Evolutionary conservation across 2,113 vertebrate genomes (phyloP).

Genomic region (Pterocles orientalis): DNA sequence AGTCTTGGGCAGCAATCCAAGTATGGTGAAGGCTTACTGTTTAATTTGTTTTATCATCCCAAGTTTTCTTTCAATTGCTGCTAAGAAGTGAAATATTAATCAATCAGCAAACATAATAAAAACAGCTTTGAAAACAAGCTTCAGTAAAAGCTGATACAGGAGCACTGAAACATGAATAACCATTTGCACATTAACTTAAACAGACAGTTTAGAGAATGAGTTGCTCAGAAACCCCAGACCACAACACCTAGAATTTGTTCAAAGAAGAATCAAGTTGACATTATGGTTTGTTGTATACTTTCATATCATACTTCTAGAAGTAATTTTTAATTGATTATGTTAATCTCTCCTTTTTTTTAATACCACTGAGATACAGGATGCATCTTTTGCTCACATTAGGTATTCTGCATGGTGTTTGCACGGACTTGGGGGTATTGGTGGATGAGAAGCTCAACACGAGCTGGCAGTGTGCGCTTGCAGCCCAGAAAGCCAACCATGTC

Average conservation of each 20-base stretch:
- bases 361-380: background rate
- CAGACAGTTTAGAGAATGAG: background rate
- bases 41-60: slow-evolving; percentile 26
- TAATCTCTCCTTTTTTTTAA: background rate
- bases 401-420: background rate
- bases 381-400: background rate
- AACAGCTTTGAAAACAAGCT: slow-evolving; percentile 27
- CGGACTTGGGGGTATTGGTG: no score
- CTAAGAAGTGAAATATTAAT: slow-evolving; percentile 69
- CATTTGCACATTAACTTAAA: slow-evolving; percentile 49
- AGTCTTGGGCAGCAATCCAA: background rate
- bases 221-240: slow-evolving; percentile 49
- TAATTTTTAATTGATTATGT: background rate
- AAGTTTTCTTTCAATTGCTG: slow-evolving; percentile 44
- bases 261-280: background rate
- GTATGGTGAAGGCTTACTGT: background rate
- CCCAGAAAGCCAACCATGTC: no score
- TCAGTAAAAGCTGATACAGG: slow-evolving; percentile 42
- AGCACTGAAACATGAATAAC: slow-evolving; percentile 22
- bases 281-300: background rate
- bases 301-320: background rate
- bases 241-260: background rate
- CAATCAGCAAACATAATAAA: slow-evolving; percentile 60
- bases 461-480: no score
- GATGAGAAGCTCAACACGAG: no score